Evolutionary conservation across 2,113 vertebrate genomes (phyloP), one percentile per base, ranked within the genome.

Genomic region (Calidris pugnax): DNA sequence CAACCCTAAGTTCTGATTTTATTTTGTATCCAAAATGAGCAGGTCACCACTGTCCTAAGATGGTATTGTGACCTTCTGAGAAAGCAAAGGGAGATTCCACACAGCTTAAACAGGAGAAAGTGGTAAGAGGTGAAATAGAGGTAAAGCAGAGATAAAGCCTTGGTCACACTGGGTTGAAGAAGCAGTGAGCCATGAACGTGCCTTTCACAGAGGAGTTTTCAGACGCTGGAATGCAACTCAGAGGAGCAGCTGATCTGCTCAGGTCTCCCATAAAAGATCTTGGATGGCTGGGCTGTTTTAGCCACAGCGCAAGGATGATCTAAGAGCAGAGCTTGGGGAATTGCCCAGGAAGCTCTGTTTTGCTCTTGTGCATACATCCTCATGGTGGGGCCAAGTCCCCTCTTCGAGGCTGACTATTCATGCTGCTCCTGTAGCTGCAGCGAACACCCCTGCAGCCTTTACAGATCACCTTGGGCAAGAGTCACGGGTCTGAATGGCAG

Each of bases 381-480:
- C 55, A 33, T 7, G 7, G 30, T 10, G 28, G 28, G 32, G 11
- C 50, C 2, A 0, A 66, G 27, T 9, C 8, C 24, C 8, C 75
- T 39, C 9, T 43, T 35, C 27, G 21, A 50, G 24, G 27, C 26
- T 79, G 57, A 57, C 5, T 20, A 45, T 64, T 51, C 41, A 22
- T 0, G 1, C 23, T 37, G 67, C 48, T 72, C 51, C 78, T 74
- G 37, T 7, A n/a, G 33, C 37, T 47, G 24, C 67, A 82, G 43
- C 1, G 0, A 79, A 55, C 37, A 77, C 0, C 0, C 23, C 15
- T 23, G 14, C 27, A 73, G 14, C 28, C 56, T 64, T 62, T 63
- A 13, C n/a, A 55, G 60, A 57, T 35, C 27, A 57, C 10, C 22
- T 27, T 24, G 4, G 33, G 8, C 39, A 56, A 26, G 35, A 69